phyloP scores from a whole-genome alignment of 2,113 vertebrate genomes.

The Lutjanus erythropterus region DNA sequence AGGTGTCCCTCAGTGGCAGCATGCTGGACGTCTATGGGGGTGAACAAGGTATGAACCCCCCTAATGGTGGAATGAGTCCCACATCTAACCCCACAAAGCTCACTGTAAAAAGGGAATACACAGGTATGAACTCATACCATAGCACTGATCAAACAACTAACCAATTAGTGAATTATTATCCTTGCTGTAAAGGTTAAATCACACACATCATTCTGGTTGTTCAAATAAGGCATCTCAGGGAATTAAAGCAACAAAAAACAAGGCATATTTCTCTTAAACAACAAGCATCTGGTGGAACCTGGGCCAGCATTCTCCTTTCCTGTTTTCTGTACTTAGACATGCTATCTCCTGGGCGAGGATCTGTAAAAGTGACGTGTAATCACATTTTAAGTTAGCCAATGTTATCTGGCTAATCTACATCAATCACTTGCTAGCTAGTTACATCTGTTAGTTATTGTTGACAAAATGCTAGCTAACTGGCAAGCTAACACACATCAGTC shows the following conservation, averaged over 20 bases:
- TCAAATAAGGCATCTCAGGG: not conserved
- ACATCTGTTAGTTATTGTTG: too few species aligned
- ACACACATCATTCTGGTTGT: not conserved
- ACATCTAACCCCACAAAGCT: conserved; percentile 89
- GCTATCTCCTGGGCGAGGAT: too few species aligned
- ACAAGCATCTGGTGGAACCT: too few species aligned
- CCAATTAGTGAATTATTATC: not conserved
- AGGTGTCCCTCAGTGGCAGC: conserved; percentile 90
- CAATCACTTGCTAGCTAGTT: too few species aligned
- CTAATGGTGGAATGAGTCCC: conserved; percentile 90
- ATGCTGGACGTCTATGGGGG: conserved; percentile 94
- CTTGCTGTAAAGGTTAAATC: not conserved
- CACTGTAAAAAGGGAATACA: conserved; percentile 93
- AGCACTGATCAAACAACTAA: conserved; percentile 55
- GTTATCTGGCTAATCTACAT: too few species aligned
- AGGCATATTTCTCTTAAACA: not conserved
- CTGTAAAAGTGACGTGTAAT: too few species aligned
- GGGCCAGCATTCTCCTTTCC: too few species aligned
- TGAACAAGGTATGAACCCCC: conserved; percentile 91
- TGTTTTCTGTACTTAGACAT: too few species aligned
- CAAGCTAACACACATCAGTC: too few species aligned
- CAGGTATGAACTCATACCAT: conserved; percentile 88
- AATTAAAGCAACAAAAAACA: not conserved
- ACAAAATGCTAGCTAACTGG: too few species aligned
- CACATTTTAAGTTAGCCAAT: too few species aligned